phyloP scores from a whole-genome alignment of 37 sponge, comb jelly and placozoan species.

The Hexactinellida sp. region DNA sequence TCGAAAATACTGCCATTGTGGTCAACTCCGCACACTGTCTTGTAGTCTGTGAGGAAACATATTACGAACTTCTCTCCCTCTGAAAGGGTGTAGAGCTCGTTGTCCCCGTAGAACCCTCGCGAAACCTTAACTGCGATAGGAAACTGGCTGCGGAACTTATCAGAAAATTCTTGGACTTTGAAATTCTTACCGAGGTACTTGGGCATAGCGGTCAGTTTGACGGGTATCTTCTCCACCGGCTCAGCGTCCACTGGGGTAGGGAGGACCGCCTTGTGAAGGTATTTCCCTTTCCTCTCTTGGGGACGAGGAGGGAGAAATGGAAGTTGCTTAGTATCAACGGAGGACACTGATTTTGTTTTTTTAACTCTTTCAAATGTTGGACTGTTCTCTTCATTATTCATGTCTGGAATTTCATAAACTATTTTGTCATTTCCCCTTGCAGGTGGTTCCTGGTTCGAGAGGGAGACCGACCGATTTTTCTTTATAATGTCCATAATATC shows the following conservation, averaged over 20 bases:
- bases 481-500: not conserved
- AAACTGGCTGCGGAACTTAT: not conserved
- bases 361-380: not conserved
- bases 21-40: not conserved
- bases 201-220: not conserved
- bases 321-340: not conserved
- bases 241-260: not conserved
- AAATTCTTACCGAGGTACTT: not conserved
- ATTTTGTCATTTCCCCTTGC: not conserved
- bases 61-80: not conserved
- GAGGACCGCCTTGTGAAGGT: not conserved
- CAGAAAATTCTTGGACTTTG: not conserved
- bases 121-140: conserved; percentile 7
- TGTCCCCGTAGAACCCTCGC: not conserved
- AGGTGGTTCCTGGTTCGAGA: not conserved
- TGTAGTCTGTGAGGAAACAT: not conserved
- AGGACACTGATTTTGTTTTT: not conserved
- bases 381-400: not conserved
- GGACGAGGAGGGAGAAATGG: not conserved
- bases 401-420: not conserved
- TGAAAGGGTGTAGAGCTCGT: not conserved
- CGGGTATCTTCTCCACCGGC: not conserved
- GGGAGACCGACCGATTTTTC: not conserved
- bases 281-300: not conserved
- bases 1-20: not conserved